Conservation (phyloP, 1,140 invertebrate species). For the Drosophila yakuba region DNA sequence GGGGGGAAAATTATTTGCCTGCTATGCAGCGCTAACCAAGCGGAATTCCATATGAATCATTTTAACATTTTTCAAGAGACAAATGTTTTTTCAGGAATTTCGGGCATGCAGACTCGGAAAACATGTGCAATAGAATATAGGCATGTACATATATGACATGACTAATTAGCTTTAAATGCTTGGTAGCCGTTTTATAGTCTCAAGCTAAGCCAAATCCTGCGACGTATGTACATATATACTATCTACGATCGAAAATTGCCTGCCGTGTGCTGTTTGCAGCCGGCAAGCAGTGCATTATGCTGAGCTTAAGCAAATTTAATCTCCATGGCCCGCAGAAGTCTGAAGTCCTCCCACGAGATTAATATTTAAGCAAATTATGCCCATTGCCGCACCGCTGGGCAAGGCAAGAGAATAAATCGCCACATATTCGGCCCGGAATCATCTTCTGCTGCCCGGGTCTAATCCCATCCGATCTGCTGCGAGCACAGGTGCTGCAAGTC, state of each 20-base stretch:
- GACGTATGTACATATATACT: background rate
- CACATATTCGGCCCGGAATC: slow-evolving; percentile 39
- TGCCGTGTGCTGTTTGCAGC: background rate
- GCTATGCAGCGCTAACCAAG: slow-evolving; percentile 11
- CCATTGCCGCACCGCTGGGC: slow-evolving; percentile 13
- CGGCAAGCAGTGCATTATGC: slow-evolving; percentile 29
- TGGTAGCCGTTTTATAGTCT: too few species aligned
- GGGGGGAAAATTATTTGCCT: background rate
- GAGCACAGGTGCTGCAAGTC: slow-evolving; percentile 53
- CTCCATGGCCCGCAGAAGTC: slow-evolving; percentile 12
- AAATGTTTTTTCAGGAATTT: background rate
- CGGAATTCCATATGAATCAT: slow-evolving; percentile 12
- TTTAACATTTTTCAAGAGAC: background rate
- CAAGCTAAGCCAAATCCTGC: too few species aligned
- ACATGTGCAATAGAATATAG: too few species aligned
- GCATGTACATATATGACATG: too few species aligned
- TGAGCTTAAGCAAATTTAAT: slow-evolving; percentile 40
- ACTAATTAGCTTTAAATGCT: background rate
- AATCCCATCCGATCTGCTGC: slow-evolving; percentile 2
- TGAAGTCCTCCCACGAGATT: slow-evolving; percentile 35
- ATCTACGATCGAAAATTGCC: background rate
- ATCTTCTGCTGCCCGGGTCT: slow-evolving; percentile 24
- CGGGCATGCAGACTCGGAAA: background rate
- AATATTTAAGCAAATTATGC: slow-evolving; percentile 55
- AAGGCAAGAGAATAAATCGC: slow-evolving; percentile 34